Base-by-base conservation (phyloP, 2,113 vertebrate genomes). In the Pluvialis apricaria region DNA sequence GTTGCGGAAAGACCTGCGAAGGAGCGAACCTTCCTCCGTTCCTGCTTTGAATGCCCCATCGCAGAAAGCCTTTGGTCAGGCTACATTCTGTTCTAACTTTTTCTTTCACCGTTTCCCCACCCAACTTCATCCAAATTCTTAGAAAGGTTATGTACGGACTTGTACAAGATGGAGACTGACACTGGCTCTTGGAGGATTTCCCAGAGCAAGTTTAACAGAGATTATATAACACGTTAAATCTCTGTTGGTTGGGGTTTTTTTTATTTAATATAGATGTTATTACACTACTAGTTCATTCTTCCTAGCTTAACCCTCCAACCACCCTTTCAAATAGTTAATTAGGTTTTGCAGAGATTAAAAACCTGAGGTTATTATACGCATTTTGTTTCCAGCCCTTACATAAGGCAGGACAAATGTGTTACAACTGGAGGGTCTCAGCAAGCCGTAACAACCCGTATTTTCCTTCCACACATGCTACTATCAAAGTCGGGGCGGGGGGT, bases 91-190 rank as follows among this genome's bases (percentile, higher is more conserved):
- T 77, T 96, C 87, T 70, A 34, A 85, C 86, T 70, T 51, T 26
- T 79, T 77, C 91, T 82, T 92, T 71, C 52, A 5, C 78, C 10
- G 65, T 94, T 82, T 97, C 96, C 95, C 94, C 97, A 96, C 96
- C 96, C 96, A 95, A 4, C 89, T 91, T 72, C 94, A 88, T 52
- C 92, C 88, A 79, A 94, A 95, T 96, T 94, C 95, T 96, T 96
- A 88, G 3, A 68, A 24, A 94, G 94, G 96, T 81, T 97, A 64
- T 96, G 97, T 90, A 94, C 96, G 90, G 96, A 95, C 97, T 97
- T 97, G 96, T 77, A 96, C 71, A 89, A 92, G 97, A 96, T n/a
- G 47, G 92, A 97, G 95, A 97, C 92, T 97, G 96, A 97, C 96
- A 97, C 60, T 51, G 29, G 93, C 82, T 94, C 93, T 95, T 97